Base-by-base conservation (phyloP, 2,888 invertebrate genomes). In the Rhagophthalmus giganteus region DNA sequence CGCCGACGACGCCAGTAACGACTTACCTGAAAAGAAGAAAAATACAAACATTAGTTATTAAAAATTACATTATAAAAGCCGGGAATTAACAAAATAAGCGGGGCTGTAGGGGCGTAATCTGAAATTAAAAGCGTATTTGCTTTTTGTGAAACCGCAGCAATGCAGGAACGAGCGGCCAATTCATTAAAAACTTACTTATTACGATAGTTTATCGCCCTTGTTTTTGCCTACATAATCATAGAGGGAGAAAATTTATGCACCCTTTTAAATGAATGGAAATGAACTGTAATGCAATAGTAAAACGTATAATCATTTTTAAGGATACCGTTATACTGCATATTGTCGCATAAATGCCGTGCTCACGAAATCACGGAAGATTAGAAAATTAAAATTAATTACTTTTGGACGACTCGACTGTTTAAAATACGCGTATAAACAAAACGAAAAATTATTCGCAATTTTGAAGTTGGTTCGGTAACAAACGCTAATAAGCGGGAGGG, bases 21-120 rank as follows among this genome's bases (percentile, higher is more conserved):
- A 59, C 60, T 59, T 57, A 62, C 62, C 62, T 61, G 60, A 54
- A 60, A 61, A 53, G 47, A 58, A 58, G 58, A 55, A 55, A 55
- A 58, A 46, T 33, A 42, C 34, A 49, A 14, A 27, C 26, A 28
- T 32, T 47, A 47, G 33, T 47, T 47, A 39, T 39, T 39, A 47
- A 39, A 47, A 39, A 47, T 47, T 46, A 46, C 31, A 11, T 20
- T n/a, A 13, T 38, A 37, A 37, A 27, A 35, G 12, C 11, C 24
- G 20, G 12, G 25, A n/a, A 37, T 37, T 25, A 25, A 24, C 13
- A 25, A 37, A 10, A 35, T n/a, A 13, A 33, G 8, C 14, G 26
- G 25, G 6, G 5, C 7, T 12, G 26, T 28, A 15, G 12, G 33
- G 14, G 9, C 16, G 33, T 14, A 14, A 10, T 30, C 30, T 7